Evolutionary conservation across 2,888 invertebrate genomes (phyloP).

Genomic region (Drosophila picticornis): DNA sequence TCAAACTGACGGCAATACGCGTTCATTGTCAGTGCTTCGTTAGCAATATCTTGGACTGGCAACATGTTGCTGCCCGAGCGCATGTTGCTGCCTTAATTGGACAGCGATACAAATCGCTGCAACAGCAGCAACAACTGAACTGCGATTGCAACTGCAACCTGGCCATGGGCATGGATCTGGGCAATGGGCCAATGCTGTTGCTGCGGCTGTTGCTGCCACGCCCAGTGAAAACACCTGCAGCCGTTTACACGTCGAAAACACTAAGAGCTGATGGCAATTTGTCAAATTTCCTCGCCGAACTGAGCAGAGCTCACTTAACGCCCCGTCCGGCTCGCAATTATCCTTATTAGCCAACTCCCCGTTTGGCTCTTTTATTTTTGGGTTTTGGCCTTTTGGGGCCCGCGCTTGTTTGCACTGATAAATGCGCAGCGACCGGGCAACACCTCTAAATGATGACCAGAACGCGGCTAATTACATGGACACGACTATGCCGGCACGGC

Average conservation of each 20-base stretch:
- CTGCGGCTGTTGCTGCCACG: conserved; percentile 49
- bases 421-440: conserved; percentile 65
- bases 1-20: conserved; percentile 76
- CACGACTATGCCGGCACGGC: conserved; percentile 21
- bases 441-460: conserved; percentile 46
- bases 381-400: conserved; percentile 53
- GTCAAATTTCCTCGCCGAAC: conserved; percentile 64
- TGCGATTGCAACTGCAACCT: conserved; percentile 22
- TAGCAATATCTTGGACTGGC: conserved; percentile 70
- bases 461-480: conserved; percentile 69
- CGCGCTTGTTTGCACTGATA: conserved; percentile 81
- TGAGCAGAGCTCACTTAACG: conserved; percentile 63
- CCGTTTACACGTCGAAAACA: conserved; percentile 75
- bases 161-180: conserved; percentile 14
- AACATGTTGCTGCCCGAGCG: conserved; percentile 65
- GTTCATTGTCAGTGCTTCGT: conserved; percentile 76
- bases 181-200: conserved; percentile 26
- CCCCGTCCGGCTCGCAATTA: conserved; percentile 68
- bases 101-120: conserved; percentile 76
- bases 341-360: conserved; percentile 68
- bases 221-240: conserved; percentile 76
- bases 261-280: conserved; percentile 72
- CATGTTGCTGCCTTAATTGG: conserved; percentile 76
- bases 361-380: conserved; percentile 46
- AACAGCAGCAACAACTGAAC: conserved; percentile 17